These are phyloP conservation scores for Pimpla rufipes DNA, from an alignment of 2,888 invertebrate genomes.

Conservation along the genomic window DNA sequence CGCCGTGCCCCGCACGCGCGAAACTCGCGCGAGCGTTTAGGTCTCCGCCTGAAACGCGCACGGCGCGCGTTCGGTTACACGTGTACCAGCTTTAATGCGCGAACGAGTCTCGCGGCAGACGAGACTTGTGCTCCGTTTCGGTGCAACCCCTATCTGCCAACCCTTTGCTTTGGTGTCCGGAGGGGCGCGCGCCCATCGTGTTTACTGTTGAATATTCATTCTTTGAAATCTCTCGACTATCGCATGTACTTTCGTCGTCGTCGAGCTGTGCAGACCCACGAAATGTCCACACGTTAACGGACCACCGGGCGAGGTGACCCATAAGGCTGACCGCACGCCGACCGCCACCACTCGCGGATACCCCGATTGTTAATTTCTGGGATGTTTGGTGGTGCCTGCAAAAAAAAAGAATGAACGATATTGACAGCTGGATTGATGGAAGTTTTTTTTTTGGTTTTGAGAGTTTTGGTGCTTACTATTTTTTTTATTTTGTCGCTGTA, in stretches of 20 bases:
- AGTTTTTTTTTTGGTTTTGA: too few relatives aligned
- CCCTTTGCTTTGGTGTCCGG: constrained; percentile 73
- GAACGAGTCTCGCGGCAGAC: constrained; percentile 51
- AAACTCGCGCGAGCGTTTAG: constrained; percentile 25
- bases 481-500: too few relatives aligned
- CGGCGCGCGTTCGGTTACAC: background rate
- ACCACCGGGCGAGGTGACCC: constrained; percentile 40
- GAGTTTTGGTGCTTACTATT: too few relatives aligned
- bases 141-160: constrained; percentile 56
- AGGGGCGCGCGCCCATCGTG: constrained; percentile 67
- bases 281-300: constrained; percentile 76
- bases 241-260: constrained; percentile 32
- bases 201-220: constrained; percentile 83
- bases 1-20: constrained; percentile 19
- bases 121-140: constrained; percentile 47
- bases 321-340: constrained; percentile 3
- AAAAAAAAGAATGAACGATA: too few relatives aligned
- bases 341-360: background rate
- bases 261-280: constrained; percentile 67
- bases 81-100: constrained; percentile 58
- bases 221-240: constrained; percentile 71
- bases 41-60: background rate
- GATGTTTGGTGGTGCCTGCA: too few relatives aligned
- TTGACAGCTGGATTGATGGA: too few relatives aligned
- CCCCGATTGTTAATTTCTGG: background rate